phyloP scores from a whole-genome alignment of 2,113 vertebrate genomes.

The Sinocyclocheilus rhinocerous region DNA sequence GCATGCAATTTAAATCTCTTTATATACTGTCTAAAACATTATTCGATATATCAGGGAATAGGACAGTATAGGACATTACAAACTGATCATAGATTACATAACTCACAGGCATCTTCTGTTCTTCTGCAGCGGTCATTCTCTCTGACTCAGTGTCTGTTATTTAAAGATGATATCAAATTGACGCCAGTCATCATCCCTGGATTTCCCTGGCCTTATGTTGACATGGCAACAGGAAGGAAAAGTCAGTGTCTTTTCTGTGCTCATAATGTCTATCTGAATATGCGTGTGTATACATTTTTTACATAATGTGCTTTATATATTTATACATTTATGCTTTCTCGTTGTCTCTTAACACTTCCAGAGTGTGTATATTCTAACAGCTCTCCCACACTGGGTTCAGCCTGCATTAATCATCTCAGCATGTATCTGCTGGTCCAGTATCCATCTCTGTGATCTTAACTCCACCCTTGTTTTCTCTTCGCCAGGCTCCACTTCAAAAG shows the following conservation, averaged over 20 bases:
- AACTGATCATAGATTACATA: background rate
- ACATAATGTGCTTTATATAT: no score
- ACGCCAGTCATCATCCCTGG: conserved; percentile 6
- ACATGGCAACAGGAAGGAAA: conserved; percentile 63
- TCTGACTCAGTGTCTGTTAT: conserved; percentile 1
- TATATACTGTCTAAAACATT: no score
- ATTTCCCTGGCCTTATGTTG: conserved; percentile 41
- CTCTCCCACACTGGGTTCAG: conserved; percentile 1
- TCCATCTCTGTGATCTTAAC: conserved; percentile 20
- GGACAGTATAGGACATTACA: background rate
- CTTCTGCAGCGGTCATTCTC: conserved; percentile 24
- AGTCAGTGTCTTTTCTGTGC: conserved; percentile 40
- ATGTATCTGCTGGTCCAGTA: conserved; percentile 9
- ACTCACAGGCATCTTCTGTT: background rate
- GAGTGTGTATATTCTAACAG: conserved; percentile 16
- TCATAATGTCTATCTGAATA: conserved; percentile 13
- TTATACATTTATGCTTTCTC: background rate
- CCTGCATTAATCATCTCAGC: conserved; percentile 15
- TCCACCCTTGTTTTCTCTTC: conserved; percentile 1
- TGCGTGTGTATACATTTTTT: background rate
- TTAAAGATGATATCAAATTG: conserved; percentile 37
- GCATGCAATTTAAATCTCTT: background rate
- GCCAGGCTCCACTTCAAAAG: conserved; percentile 69
- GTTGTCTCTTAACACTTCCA: background rate
- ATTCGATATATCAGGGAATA: no score